phyloP scores from a whole-genome alignment of 2,113 vertebrate species.

The Leucopternis melanops region DNA sequence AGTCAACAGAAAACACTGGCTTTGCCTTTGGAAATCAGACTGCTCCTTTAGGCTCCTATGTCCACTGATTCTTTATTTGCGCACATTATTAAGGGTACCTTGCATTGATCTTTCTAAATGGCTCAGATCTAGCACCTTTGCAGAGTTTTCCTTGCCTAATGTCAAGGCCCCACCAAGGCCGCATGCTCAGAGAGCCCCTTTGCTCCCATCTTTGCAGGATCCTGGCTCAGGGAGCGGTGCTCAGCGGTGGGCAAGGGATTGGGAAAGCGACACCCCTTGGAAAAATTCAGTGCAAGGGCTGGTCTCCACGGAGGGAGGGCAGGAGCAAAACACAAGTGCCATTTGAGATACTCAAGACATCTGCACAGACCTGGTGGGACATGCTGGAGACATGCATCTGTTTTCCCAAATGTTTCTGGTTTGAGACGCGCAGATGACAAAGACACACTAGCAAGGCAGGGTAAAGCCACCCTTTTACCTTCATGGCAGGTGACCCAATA shows the following conservation, averaged over 20 bases:
- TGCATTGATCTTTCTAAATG: background rate
- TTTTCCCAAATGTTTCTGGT: background rate
- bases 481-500: background rate
- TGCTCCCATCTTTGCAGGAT: background rate
- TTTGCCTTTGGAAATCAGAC: background rate
- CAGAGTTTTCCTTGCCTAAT: background rate
- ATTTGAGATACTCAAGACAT: background rate
- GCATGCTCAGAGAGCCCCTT: background rate
- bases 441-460: background rate
- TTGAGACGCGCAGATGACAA: background rate
- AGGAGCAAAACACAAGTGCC: background rate
- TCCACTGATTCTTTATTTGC: background rate
- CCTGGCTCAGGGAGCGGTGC: background rate
- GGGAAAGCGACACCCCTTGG: background rate
- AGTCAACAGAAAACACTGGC: background rate
- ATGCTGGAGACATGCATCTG: background rate
- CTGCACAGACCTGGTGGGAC: background rate
- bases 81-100: background rate
- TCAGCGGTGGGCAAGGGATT: background rate
- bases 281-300: background rate
- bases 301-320: background rate
- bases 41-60: background rate
- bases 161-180: accelerated
- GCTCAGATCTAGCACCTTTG: background rate
- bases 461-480: background rate